A percentile compares a stretch with the other conserved stretches of the same genome.
Evolutionary conservation across 2,113 vertebrate genomes (phyloP).

Genomic region (Chionodraco myersi): DNA sequence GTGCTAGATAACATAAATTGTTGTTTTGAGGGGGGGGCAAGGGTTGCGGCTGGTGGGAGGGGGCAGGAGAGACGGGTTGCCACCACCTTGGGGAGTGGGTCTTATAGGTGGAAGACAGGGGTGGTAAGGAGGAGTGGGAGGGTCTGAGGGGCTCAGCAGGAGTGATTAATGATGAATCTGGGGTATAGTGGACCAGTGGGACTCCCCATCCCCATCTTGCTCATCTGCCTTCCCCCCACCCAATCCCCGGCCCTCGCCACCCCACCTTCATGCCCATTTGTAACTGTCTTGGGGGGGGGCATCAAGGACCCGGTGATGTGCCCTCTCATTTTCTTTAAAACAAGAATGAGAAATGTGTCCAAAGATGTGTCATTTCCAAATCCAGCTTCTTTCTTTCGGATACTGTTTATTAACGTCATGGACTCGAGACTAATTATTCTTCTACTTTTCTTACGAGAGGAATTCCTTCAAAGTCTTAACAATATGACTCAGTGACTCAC

Average conservation of each 20-base stretch:
- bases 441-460: conserved; percentile 29
- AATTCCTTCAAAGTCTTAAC: conserved; percentile 54
- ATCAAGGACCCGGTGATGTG: conserved; percentile 50
- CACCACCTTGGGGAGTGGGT: conserved; percentile 73
- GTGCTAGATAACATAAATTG: conserved; percentile 55
- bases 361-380: conserved; percentile 60
- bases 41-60: conserved; percentile 36
- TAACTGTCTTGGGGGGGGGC: conserved; percentile 77
- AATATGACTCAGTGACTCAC: conserved; percentile 35
- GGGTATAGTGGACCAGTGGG: conserved; percentile 70
- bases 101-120: conserved; percentile 67
- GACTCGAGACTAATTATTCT: conserved; percentile 51
- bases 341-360: conserved; percentile 51
- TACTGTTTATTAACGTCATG: conserved; percentile 55
- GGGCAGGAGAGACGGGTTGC: conserved; percentile 42
- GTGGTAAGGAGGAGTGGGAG: conserved; percentile 58
- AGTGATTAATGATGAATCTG: conserved; percentile 82
- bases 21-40: conserved; percentile 56
- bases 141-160: conserved; percentile 67
- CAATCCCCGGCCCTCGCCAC: conserved; percentile 50
- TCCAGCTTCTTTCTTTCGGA: conserved; percentile 36
- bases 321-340: conserved; percentile 56
- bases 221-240: conserved; percentile 44
- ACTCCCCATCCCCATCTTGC: conserved; percentile 50
- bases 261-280: conserved; percentile 77